Base-by-base conservation (phyloP, 2,113 vertebrate genomes). In the Eulemur macaco region DNA sequence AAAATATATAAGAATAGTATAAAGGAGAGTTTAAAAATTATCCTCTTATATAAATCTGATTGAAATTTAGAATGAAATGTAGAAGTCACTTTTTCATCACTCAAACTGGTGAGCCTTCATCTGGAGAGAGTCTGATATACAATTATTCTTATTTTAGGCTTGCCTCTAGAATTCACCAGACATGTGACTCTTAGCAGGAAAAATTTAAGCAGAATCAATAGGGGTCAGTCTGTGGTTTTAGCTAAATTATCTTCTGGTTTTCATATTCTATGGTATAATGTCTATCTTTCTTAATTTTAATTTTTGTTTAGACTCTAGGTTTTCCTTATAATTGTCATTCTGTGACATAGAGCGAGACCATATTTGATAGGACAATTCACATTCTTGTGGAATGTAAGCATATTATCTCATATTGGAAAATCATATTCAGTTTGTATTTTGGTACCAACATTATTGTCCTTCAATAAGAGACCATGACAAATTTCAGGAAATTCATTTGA, bases 1-100 rank as follows among this genome's bases (percentile, higher is more conserved):
- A 71, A 37, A 90, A 78, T 29, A 25, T 1, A 20, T 73, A 60
- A 45, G 18, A 71, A 60, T 34, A 47, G 20, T 52, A 4, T 73
- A 54, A 74, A 68, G 18, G 37, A 4, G 1, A 15, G 37, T 82
- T 91, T 86, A n/a, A 74, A 89, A 68, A 52, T 91, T 86, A 31
- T 77, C 37, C 50, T 91, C 31, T 31, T 14, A 39, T 4, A 90
- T 6, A 45, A 50, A 14, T 12, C 8, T 47, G 31, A 85, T 68
- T 88, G 25, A 87, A 88, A 94, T 69, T 95, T 56, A 89, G 20
- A 86, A 63, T 77, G 47, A 80, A 93, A 63, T 10, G 11, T 73
- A 88, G 56, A 63, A 11, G 3, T 89, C 14, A 63, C 23, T 89
- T 89, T 80, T 86, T 66, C 37, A 27, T 85, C 27, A 34, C 39